Conservation (phyloP, 2,888 invertebrate species). For the Lithosia quadra region DNA sequence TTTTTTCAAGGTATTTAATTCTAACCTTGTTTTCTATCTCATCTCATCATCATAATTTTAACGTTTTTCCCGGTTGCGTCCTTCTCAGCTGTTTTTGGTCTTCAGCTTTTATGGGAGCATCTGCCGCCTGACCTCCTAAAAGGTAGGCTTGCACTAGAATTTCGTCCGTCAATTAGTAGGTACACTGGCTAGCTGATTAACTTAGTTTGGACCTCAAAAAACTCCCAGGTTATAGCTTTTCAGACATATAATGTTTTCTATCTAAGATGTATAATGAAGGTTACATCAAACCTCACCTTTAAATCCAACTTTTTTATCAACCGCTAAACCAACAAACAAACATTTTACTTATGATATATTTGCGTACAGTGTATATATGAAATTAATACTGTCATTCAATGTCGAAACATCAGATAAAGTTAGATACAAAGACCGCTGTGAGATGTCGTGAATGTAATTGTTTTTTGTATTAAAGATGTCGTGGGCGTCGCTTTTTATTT, state of each 20-base stretch:
- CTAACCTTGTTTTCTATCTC: no score
- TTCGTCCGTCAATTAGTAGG: not conserved
- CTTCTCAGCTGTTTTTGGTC: no score
- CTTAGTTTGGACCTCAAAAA: not conserved
- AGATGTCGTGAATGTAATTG: constrained; percentile 74
- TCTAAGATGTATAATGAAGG: not conserved
- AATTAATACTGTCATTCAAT: constrained; percentile 76
- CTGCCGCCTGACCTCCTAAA: no score
- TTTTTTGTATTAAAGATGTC: constrained; percentile 70
- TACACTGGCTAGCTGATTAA: not conserved
- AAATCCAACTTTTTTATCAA: not conserved
- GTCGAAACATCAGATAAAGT: constrained; percentile 67
- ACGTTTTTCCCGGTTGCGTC: no score
- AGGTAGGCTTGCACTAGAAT: no score
- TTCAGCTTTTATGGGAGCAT: no score
- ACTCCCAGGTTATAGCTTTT: not conserved
- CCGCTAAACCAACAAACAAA: not conserved
- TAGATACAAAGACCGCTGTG: constrained; percentile 60
- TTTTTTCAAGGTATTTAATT: no score
- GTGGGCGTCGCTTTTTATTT: constrained; percentile 67
- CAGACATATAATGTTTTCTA: not conserved
- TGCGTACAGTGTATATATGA: constrained; percentile 45
- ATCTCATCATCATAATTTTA: no score
- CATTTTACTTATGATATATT: constrained; percentile 8
- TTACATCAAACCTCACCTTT: not conserved